phyloP scores from a whole-genome alignment of 2,797 vertebrate genomes.

The Hephaestus fuliginosus region DNA sequence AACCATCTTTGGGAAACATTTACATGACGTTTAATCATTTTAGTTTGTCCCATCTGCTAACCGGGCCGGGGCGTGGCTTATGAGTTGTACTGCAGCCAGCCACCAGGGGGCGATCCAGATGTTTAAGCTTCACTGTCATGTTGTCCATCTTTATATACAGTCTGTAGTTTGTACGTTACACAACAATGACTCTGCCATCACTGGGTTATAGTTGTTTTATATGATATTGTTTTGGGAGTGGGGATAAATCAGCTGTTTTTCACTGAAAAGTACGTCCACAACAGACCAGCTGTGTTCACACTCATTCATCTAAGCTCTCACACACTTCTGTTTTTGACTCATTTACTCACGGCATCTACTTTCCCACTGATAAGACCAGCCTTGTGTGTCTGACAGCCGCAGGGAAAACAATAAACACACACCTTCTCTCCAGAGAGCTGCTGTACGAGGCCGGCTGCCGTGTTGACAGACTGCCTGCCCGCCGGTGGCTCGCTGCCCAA shows the following conservation, averaged over 20 bases:
- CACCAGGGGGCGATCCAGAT: too few species aligned
- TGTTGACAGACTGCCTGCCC: constrained; percentile 67
- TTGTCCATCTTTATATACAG: too few species aligned
- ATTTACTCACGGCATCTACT: background rate
- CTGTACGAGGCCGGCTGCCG: constrained; percentile 42
- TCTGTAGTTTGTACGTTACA: background rate
- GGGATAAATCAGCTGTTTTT: background rate
- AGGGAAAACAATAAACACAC: constrained; percentile 53
- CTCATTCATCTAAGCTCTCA: background rate
- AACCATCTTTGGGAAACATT: too few species aligned
- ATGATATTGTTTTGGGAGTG: background rate
- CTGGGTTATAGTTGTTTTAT: background rate
- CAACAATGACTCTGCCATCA: background rate
- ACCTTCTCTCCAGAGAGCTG: constrained; percentile 42
- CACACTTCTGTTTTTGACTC: constrained; percentile 2
- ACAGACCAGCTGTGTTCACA: background rate
- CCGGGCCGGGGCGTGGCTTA: too few species aligned
- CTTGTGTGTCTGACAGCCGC: constrained; percentile 27
- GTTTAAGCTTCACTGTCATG: too few species aligned
- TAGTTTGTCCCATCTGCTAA: too few species aligned
- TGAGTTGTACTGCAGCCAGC: too few species aligned
- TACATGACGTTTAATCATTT: too few species aligned
- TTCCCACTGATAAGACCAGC: constrained; percentile 2
- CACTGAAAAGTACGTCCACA: background rate
- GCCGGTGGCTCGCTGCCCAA: constrained; percentile 62